Evolutionary conservation across 2,888 invertebrate species (phyloP), one percentile per base, ranked within the genome.

Genomic region (Bellardia bayeri): DNA sequence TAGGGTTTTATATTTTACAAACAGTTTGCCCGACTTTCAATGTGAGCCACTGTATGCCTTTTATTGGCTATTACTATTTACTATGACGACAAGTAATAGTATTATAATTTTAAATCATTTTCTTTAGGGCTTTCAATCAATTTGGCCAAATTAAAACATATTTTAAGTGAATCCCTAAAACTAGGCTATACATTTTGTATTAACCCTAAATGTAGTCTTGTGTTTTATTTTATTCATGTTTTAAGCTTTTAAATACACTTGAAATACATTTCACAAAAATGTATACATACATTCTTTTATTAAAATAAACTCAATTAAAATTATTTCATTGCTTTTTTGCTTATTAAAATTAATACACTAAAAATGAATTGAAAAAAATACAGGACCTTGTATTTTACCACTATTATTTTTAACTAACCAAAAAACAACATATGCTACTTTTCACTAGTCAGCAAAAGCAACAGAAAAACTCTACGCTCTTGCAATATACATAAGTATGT

Each of bases 281-380:
- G 9, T 45, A 11, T 58, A 11, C 45, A 14, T 9, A 45, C 37
- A 37, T 45, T 51, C 6, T 51, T 33, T 69, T 69, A 69, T 71
- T 49, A 45, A 58, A 71, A 78, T 30, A 84, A 78, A 78, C 64
- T 84, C 66, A 86, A 86, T 86, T 86, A 82, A 82, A 86, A 83
- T 37, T 33, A 78, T 64, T 78, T 74, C 68, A 23, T 58, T 75
- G 54, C 33, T 85, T 54, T 74, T 45, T 56, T 69, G 54, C 45
- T 61, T 42, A 63, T 69, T 74, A 75, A 75, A 71, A 68, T 45
- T 37, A 37, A 37, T 37, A 37, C 37, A 37, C 4, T 37, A 37
- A 37, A 54, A 45, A 49, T 54, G 66, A 23, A 40, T 1, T 2
- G 5, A 61, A 51, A 16, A 14, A 69, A 11, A 30, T 33, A 51